Evolutionary conservation across 2,888 invertebrate genomes (phyloP), one percentile per base, ranked within the genome.

Genomic region (Habroteleia sp.): DNA sequence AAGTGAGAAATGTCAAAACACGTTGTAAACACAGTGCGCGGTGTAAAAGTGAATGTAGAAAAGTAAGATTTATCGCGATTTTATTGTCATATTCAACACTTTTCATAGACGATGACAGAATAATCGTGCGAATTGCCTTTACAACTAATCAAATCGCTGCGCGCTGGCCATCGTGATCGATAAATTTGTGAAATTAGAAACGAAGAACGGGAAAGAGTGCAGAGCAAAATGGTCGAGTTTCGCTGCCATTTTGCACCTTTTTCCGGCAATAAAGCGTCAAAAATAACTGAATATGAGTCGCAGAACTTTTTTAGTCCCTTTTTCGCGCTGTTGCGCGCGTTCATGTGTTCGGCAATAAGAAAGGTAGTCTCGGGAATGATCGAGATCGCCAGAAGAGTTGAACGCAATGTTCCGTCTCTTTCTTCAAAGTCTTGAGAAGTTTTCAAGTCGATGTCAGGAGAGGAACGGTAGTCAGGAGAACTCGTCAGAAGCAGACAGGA

Each of bases 401-500:
- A 33, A 65, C 11, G 65, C 50, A 33, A 46, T 31, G 10, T 39
- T 72, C 54, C 58, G 33, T 63, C 72, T 66, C 72, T 56, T 42
- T 74, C 66, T 62, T 37, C 41, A 39, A 50, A 56, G 72, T 33
- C 73, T 65, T 41, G 68, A 68, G 69, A 71, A 69, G 69, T 60
- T 75, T 72, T 75, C 72, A 69, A 71, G 54, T 33, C 62, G 73
- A 54, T 62, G 71, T 50, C 72, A 62, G 71, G 46, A 54, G 74
- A 65, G 37, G 66, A 48, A 76, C 71, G 71, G 72, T 74, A 77
- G 79, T 77, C 78, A 46, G 62, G 80, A 78, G 80, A 84, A 81
- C 80, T 79, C 79, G 80, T 81, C 82, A 82, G 81, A 79, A 76
- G 79, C 82, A 80, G 81, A 84, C 80, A 80, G 77, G 83, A 85